Percentiles rank a stretch among this genome's conserved stretches.
These are phyloP conservation scores for Trochalopteron elliotii DNA, from an alignment of 2,113 vertebrate species.

Conservation along the genomic window DNA sequence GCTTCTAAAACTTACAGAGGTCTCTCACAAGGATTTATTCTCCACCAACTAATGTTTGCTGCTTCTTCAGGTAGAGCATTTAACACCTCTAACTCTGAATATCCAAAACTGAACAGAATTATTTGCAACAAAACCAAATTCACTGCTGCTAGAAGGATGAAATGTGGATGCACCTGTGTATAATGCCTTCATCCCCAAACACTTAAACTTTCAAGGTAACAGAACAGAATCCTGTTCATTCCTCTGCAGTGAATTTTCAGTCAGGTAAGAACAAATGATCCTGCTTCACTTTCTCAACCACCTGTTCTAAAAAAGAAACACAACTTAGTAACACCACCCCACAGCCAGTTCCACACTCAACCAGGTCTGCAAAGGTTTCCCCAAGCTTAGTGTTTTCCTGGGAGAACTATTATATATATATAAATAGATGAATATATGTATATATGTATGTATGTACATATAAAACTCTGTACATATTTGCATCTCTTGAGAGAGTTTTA, in stretches of 20 bases:
- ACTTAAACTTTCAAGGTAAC: background rate
- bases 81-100: background rate
- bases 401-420: background rate
- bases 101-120: background rate
- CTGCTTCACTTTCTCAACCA: background rate
- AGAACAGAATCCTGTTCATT: background rate
- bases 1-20: background rate
- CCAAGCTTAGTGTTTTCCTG: background rate
- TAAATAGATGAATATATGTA: background rate
- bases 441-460: background rate
- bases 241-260: background rate
- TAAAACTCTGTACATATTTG: background rate
- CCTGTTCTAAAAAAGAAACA: background rate
- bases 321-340: background rate
- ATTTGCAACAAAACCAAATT: background rate
- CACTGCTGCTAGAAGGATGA: background rate
- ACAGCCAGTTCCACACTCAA: background rate
- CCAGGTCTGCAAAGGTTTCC: background rate
- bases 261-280: background rate
- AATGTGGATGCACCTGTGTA: background rate
- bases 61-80: background rate
- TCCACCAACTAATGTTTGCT: background rate
- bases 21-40: background rate
- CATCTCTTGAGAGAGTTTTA: background rate
- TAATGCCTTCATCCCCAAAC: background rate